Conservation (phyloP, 64 coral and sea anemone species). For the Montipora cactus region DNA sequence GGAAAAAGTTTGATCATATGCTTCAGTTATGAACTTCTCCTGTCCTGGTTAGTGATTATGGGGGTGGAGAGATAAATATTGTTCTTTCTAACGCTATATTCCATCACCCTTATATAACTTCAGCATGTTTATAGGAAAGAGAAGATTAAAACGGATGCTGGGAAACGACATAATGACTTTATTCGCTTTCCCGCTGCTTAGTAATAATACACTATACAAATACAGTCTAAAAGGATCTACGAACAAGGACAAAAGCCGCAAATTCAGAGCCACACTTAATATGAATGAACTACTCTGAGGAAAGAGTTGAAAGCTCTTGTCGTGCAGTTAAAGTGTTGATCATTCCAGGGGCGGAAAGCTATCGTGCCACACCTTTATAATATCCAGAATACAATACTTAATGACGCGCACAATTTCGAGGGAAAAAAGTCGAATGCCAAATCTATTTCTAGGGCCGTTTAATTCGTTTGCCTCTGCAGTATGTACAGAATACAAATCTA, state of each 20-base stretch:
- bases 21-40: constrained; percentile 16
- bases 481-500: too few relatives aligned
- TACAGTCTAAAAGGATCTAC: constrained; percentile 7
- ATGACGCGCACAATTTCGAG: too few relatives aligned
- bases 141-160: neutral
- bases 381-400: neutral
- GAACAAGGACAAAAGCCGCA: constrained; percentile 33
- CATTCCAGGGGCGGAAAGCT: constrained; percentile 1
- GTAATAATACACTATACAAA: constrained; percentile 47
- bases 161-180: neutral
- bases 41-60: constrained; percentile 13
- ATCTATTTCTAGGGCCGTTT: too few relatives aligned
- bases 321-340: constrained; percentile 3
- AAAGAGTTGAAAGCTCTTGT: constrained; percentile 20
- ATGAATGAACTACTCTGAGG: neutral
- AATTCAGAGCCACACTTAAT: constrained; percentile 4
- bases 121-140: neutral
- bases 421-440: too few relatives aligned
- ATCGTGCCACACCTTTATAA: neutral
- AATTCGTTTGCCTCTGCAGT: too few relatives aligned
- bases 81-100: neutral
- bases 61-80: constrained; percentile 48
- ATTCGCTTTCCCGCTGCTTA: constrained; percentile 8
- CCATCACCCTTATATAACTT: neutral
- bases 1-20: neutral